phyloP scores from a whole-genome alignment of 1,140 invertebrate species.

The Drosophila guanche region DNA sequence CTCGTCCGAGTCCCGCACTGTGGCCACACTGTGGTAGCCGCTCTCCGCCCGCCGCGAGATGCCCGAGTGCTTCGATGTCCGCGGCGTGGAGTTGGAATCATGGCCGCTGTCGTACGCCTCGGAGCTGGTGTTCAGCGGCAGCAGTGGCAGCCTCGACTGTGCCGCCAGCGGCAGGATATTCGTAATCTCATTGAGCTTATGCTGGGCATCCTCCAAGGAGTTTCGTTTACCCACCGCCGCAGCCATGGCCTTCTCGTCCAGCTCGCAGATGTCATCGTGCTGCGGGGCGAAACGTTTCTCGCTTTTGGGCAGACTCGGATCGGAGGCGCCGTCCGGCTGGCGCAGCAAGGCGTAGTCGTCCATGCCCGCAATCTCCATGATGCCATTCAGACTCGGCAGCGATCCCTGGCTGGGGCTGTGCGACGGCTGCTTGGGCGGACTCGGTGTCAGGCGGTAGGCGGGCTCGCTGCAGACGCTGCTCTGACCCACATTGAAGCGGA shows the following conservation, averaged over 20 bases:
- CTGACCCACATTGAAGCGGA: conserved; percentile 88
- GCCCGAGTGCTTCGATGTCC: conserved; percentile 90
- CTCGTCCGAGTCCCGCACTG: conserved; percentile 91
- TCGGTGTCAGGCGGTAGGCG: conserved; percentile 80
- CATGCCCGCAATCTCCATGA: conserved; percentile 86
- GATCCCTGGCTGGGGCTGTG: conserved; percentile 81
- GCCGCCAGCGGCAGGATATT: conserved; percentile 84
- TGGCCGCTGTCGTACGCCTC: conserved; percentile 92
- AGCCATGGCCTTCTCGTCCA: conserved; percentile 85
- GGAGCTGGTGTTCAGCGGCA: conserved; percentile 77
- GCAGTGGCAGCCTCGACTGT: conserved; percentile 82
- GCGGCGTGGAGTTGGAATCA: conserved; percentile 88
- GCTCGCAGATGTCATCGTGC: conserved; percentile 72
- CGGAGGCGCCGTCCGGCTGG: conserved; percentile 95
- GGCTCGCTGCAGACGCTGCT: conserved; percentile 87
- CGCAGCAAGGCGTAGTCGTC: conserved; percentile 87
- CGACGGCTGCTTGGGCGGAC: conserved; percentile 81
- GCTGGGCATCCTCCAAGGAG: conserved; percentile 88
- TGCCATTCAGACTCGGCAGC: conserved; percentile 81
- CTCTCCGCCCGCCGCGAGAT: conserved; percentile 91
- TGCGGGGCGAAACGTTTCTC: conserved; percentile 82
- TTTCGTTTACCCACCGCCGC: conserved; percentile 84
- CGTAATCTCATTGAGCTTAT: conserved; percentile 81
- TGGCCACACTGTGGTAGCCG: conserved; percentile 92
- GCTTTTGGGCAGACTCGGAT: conserved; percentile 92